Base-by-base conservation (phyloP, 2,797 vertebrate species). In the Champsocephalus gunnari region DNA sequence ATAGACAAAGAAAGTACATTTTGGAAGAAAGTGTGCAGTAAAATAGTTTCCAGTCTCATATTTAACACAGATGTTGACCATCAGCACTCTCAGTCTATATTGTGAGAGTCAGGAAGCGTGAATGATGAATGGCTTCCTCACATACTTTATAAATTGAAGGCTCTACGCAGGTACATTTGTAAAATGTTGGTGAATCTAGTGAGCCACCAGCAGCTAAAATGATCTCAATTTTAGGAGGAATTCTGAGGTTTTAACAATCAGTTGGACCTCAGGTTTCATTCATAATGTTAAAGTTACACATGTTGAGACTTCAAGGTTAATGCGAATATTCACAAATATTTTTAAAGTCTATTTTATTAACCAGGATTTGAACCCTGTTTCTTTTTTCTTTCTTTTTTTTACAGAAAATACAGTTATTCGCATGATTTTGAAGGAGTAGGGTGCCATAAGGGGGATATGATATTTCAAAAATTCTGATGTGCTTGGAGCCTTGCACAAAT, bases 71-170 rank as follows among this genome's bases (percentile, higher is more conserved):
- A 49, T 41, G 71, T 63, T 50, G 69, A 67, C 63, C 77, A 84
- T 78, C 77, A 81, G 65, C 57, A 64, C 28, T 16, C 14, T 71
- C 45, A 38, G 14, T 47, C 17, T 66, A 19, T 75, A 49, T 62
- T n/a, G 13, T 72, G 69, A 79, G 43, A 75, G 57, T 54, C 48
- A 24, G 48, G 66, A 80, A 53, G 50, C 68, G 54, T 73, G 59
- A 76, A 57, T 82, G 64, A 85, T 32, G 83, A 57, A 83, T 34
- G 5, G 17, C 53, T 77, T 12, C 16, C 54, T 67, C 41, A 47
- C 19, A 56, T 60, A 19, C 41, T 73, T 67, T 68, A 66, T 32
- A 12, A 63, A 41, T 51, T 63, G 66, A 3, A 63, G 44, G 28
- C 51, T 72, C 53, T 58, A 19, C 16, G 2, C 24, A 63, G 61